Conservation (phyloP, 2,797 vertebrate species). For the Macropus fuliginosus region DNA sequence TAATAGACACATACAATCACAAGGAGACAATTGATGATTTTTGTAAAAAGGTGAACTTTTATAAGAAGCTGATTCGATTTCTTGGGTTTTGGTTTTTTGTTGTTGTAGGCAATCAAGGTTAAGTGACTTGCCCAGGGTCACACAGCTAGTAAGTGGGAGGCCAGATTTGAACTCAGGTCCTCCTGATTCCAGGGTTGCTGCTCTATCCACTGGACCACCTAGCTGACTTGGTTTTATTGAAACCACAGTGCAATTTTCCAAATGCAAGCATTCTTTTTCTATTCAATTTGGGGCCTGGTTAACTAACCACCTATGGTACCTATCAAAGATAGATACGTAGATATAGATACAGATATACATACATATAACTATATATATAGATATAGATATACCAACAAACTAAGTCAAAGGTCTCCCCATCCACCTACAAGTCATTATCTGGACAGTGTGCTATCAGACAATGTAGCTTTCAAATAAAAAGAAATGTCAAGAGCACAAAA, state of each 20-base stretch:
- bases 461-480: slow-evolving; percentile 63
- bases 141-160: not conserved
- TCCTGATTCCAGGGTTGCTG: not conserved
- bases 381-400: slow-evolving; percentile 3
- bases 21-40: not conserved
- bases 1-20: not conserved
- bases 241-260: not conserved
- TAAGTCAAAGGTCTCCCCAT: not conserved
- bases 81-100: not conserved
- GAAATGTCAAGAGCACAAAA: slow-evolving; percentile 43
- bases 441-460: not conserved
- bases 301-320: not conserved
- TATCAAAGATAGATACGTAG: not conserved
- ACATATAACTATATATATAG: not conserved
- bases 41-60: not conserved
- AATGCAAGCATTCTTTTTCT: not conserved
- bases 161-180: not conserved
- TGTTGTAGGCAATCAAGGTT: not conserved
- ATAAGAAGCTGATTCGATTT: not conserved
- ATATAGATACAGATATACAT: too few species aligned
- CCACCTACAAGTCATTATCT: not conserved
- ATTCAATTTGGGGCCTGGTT: not conserved
- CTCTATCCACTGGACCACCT: not conserved
- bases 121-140: not conserved
- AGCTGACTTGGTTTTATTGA: not conserved